Conservation (phyloP, 2,113 vertebrate genomes). For the Megaceryle torquata region DNA sequence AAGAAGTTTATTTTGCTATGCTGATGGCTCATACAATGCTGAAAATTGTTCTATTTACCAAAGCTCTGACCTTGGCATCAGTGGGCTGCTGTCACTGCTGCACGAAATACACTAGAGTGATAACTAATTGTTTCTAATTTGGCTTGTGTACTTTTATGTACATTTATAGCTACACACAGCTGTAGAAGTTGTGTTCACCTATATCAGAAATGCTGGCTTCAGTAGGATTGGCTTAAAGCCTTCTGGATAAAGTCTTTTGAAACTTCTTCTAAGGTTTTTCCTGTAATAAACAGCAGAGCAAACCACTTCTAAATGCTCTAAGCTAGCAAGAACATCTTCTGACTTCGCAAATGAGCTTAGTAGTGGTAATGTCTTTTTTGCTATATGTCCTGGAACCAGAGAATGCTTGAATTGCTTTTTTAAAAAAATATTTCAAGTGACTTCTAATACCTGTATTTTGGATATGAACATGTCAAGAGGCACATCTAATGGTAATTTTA, state of each 20-base stretch:
- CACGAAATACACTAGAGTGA: not conserved
- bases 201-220: not conserved
- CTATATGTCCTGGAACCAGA: not conserved
- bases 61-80: not conserved
- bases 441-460: not conserved
- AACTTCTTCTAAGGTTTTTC: not conserved
- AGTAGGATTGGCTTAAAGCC: not conserved
- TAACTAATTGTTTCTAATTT: not conserved
- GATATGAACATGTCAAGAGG: not conserved
- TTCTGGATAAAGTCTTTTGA: not conserved
- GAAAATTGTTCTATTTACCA: not conserved
- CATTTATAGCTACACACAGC: not conserved
- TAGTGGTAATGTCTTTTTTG: not conserved
- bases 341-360: constrained; percentile 9
- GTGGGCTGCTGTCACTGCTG: not conserved
- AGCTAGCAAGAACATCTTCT: constrained; percentile 7
- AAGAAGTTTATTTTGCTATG: not conserved
- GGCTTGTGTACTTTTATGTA: not conserved
- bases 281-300: not conserved
- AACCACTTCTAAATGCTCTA: not conserved
- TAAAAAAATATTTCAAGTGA: not conserved
- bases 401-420: not conserved
- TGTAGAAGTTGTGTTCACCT: not conserved
- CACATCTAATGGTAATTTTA: not conserved
- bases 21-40: not conserved